These are phyloP conservation scores for Sebastes fasciatus DNA, from an alignment of 2,113 vertebrate species.

Conservation along the genomic window DNA sequence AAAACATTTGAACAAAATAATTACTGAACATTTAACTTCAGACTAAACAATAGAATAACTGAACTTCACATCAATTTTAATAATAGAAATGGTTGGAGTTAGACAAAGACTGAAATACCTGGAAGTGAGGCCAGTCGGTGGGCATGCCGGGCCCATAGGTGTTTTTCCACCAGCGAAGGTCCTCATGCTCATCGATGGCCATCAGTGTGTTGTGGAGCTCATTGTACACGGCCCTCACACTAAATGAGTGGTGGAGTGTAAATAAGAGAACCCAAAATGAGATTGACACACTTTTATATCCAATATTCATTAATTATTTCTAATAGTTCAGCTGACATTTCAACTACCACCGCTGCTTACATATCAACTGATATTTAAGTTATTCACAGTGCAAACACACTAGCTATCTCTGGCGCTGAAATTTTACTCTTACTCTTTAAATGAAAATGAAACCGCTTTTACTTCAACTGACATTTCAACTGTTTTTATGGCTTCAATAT, in stretches of 20 bases:
- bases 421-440: background rate
- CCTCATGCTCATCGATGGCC: conserved; percentile 84
- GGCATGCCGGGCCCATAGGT: conserved; percentile 88
- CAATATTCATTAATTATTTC: background rate
- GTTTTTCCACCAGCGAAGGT: conserved; percentile 89
- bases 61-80: fast-evolving
- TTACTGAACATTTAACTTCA: background rate
- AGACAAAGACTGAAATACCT: conserved; percentile 68
- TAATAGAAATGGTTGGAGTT: background rate
- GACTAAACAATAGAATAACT: background rate
- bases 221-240: conserved; percentile 78
- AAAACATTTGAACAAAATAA: background rate
- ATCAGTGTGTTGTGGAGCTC: conserved; percentile 83
- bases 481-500: background rate
- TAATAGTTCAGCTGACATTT: background rate
- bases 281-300: background rate
- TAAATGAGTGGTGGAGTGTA: background rate
- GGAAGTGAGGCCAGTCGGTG: conserved; percentile 89
- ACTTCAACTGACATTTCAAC: background rate
- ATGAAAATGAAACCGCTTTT: background rate
- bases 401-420: background rate
- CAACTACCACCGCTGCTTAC: background rate
- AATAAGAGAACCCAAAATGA: background rate
- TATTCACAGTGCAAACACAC: background rate
- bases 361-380: background rate